Evolutionary conservation across 1,140 invertebrate species (phyloP).

Genomic region (Pachypeltis micranthus): DNA sequence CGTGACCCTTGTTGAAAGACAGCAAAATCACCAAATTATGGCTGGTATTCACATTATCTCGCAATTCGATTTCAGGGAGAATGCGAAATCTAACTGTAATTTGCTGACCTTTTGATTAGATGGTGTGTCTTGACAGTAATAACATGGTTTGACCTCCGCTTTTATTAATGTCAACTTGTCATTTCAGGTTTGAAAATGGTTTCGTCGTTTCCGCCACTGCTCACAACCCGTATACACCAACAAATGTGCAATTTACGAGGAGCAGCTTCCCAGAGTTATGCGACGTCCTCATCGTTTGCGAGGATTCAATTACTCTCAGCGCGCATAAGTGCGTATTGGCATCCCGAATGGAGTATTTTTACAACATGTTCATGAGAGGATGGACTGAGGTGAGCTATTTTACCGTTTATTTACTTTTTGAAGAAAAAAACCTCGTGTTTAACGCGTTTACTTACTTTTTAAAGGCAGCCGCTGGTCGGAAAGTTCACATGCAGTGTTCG

Average conservation of each 20-base stretch:
- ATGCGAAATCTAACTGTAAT: too few species aligned
- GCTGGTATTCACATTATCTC: too few species aligned
- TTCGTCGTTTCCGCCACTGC: slow-evolving; percentile 25
- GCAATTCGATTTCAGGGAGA: too few species aligned
- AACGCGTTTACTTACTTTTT: slow-evolving; percentile 13
- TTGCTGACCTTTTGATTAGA: not conserved
- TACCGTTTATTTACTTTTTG: too few species aligned
- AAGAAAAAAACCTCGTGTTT: too few species aligned
- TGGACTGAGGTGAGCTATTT: slow-evolving; percentile 51
- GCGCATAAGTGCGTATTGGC: slow-evolving; percentile 63
- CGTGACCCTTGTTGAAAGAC: too few species aligned
- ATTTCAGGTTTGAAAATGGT: slow-evolving; percentile 33
- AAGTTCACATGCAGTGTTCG: not conserved
- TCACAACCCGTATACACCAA: not conserved
- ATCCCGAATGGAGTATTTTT: slow-evolving; percentile 60
- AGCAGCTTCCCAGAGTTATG: slow-evolving; percentile 40
- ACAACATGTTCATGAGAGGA: slow-evolving; percentile 54
- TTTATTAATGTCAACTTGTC: slow-evolving; percentile 25
- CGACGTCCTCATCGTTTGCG: slow-evolving; percentile 46
- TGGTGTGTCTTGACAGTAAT: not conserved
- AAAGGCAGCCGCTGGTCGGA: not conserved
- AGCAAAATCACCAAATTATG: too few species aligned
- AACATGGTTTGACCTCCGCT: not conserved
- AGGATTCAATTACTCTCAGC: slow-evolving; percentile 43
- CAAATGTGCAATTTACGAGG: slow-evolving; percentile 27